Base-by-base conservation (phyloP, 2,888 invertebrate genomes). In the Gastrophysa polygoni region DNA sequence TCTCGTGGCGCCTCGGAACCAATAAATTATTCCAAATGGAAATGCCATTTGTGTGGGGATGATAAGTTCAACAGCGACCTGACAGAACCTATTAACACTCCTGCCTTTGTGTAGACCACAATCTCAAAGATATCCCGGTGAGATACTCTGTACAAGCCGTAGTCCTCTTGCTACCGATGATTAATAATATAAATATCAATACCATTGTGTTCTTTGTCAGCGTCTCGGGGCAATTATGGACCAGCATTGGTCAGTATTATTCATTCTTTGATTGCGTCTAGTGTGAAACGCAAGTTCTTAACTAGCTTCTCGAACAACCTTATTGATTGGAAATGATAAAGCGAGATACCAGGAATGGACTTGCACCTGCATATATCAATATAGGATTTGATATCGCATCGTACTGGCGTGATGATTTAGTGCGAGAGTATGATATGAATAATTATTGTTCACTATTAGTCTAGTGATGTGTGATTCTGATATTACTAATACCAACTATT, bases 21-120 rank as follows among this genome's bases (percentile, higher is more conserved):
- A 69, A 76, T 76, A 76, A 74, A 76, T 76, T 75, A 76, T 72
- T 68, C 17, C 28, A n/a, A 49, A 47, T 52, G 52, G 16, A 24
- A 46, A 52, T 43, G 50, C 71, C 71, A 72, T 73, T 74, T 71
- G 71, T 74, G 68, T 68, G 72, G 73, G 73, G 73, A 73, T 73
- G 73, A 70, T 74, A 72, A 71, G 73, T 71, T 60, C 63, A 68
- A 71, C 71, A 63, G 73, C 67, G 68, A 69, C 62, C 77, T 79
- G 78, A 78, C 79, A 77, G 76, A 77, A 74, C 78, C 78, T 77
- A 78, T 79, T 78, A 79, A 74, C 78, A 73, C 73, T 68, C 61
- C 65, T 69, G 71, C 68, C 64, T 51, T 68, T 68, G 69, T 67
- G 38, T 65, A 63, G 67, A 67, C 67, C 67, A 67, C 67, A 65